These are phyloP conservation scores for Cotesia glomerata DNA, from an alignment of 1,140 invertebrate species.

Conservation along the genomic window DNA sequence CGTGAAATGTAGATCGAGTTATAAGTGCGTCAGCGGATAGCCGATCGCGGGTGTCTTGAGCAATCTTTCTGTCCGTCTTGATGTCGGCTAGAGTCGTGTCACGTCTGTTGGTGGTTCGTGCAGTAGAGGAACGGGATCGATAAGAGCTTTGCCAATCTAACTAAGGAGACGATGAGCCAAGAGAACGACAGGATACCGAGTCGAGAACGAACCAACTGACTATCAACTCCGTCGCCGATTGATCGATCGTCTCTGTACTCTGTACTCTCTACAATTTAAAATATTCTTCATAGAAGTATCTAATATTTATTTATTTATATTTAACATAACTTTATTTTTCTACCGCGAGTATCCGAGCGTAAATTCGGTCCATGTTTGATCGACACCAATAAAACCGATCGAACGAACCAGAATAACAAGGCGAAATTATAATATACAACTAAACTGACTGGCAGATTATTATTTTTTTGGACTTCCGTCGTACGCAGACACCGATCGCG, in stretches of 20 bases:
- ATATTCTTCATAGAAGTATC: background rate
- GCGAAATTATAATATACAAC: background rate
- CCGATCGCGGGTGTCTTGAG: background rate
- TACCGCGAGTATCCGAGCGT: background rate
- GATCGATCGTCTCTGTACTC: background rate
- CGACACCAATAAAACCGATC: background rate
- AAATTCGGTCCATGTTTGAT: background rate
- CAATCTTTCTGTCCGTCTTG: constrained; percentile 16
- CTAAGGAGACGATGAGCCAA: background rate
- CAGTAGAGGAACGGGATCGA: constrained; percentile 17
- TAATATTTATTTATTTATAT: background rate
- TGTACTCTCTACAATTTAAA: background rate
- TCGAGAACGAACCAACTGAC: background rate
- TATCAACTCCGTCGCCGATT: background rate
- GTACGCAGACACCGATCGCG: background rate
- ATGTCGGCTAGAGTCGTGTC: constrained; percentile 19
- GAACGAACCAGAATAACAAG: background rate
- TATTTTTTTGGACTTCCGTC: background rate
- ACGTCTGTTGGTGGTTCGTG: constrained; percentile 22
- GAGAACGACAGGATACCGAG: background rate
- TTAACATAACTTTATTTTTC: too few species aligned
- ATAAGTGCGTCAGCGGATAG: background rate
- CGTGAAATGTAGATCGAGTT: background rate
- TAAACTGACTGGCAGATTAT: background rate
- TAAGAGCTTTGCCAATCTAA: background rate